These are phyloP conservation scores for Idaea biselata DNA, from an alignment of 2,888 invertebrate genomes.

Conservation along the genomic window DNA sequence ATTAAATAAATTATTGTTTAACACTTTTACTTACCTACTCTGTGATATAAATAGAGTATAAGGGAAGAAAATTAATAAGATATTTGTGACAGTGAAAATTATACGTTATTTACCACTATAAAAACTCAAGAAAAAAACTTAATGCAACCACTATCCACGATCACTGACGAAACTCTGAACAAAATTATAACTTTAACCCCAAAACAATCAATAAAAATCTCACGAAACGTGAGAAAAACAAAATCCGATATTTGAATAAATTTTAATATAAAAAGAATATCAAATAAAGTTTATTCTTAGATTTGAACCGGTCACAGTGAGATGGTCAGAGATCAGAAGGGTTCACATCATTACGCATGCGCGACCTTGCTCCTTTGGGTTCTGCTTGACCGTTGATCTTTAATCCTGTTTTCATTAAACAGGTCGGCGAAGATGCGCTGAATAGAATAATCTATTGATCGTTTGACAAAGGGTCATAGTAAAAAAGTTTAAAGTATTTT, in stretches of 20 bases:
- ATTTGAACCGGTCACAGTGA: slow-evolving; percentile 60
- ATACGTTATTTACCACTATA: neutral
- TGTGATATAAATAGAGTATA: too few species aligned
- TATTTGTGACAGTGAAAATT: too few species aligned
- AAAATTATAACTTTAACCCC: slow-evolving; percentile 16
- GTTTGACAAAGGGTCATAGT: neutral
- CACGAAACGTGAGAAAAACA: slow-evolving; percentile 18
- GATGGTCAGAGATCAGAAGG: slow-evolving; percentile 62
- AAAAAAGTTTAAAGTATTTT: neutral
- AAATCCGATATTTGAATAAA: slow-evolving; percentile 42
- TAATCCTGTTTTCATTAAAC: slow-evolving; percentile 33
- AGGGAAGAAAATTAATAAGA: too few species aligned
- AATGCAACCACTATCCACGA: neutral
- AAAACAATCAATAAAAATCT: slow-evolving; percentile 10
- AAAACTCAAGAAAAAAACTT: neutral
- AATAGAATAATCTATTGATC: neutral
- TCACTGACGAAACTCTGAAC: slow-evolving; percentile 12
- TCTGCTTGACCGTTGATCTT: slow-evolving; percentile 71
- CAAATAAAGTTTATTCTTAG: slow-evolving; percentile 43
- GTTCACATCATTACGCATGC: slow-evolving; percentile 64
- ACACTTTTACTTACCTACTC: too few species aligned
- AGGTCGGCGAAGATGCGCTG: slow-evolving; percentile 3
- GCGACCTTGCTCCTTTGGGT: slow-evolving; percentile 51
- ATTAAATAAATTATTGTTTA: too few species aligned
- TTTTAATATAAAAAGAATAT: slow-evolving; percentile 60